Evolutionary conservation across 2,797 vertebrate species (phyloP).

Genomic region (Fundulus diaphanus): DNA sequence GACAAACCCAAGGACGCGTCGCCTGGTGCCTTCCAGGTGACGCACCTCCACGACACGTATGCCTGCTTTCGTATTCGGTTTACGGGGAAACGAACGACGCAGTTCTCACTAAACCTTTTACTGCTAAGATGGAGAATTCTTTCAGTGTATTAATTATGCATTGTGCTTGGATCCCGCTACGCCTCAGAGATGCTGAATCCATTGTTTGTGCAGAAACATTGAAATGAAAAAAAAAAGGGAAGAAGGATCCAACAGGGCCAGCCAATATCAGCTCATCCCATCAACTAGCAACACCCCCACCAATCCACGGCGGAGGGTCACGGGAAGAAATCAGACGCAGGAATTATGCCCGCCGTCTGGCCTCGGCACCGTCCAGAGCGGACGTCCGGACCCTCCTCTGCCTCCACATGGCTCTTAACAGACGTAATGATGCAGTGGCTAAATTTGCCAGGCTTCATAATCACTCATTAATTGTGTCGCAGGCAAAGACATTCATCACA

Average conservation of each 20-base stretch:
- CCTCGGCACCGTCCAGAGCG: conserved; percentile 62
- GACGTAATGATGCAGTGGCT: conserved; percentile 87
- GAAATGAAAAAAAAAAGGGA: conserved; percentile 26
- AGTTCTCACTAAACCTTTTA: conserved; percentile 10
- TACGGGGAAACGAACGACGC: conserved; percentile 12
- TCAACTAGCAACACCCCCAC: conserved; percentile 51
- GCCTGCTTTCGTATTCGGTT: conserved; percentile 5
- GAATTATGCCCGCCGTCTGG: conserved; percentile 72
- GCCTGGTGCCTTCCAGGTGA: neutral
- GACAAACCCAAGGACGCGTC: conserved; percentile 6
- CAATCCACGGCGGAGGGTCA: conserved; percentile 60
- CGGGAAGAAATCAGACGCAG: conserved; percentile 73
- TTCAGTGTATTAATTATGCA: neutral
- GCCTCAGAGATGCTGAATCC: neutral
- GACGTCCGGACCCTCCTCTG: conserved; percentile 54
- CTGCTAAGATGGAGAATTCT: conserved; percentile 16
- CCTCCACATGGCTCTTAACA: conserved; percentile 85
- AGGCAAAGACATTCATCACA: conserved; percentile 95
- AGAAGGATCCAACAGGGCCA: conserved; percentile 53
- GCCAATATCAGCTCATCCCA: conserved; percentile 60
- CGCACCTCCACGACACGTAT: too few relatives aligned
- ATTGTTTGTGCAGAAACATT: neutral
- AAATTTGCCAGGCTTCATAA: conserved; percentile 92
- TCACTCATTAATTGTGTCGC: conserved; percentile 97
- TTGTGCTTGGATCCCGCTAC: neutral